These are phyloP conservation scores for Cryptops parisi DNA, from an alignment of 2,888 invertebrate genomes.

Conservation along the genomic window DNA sequence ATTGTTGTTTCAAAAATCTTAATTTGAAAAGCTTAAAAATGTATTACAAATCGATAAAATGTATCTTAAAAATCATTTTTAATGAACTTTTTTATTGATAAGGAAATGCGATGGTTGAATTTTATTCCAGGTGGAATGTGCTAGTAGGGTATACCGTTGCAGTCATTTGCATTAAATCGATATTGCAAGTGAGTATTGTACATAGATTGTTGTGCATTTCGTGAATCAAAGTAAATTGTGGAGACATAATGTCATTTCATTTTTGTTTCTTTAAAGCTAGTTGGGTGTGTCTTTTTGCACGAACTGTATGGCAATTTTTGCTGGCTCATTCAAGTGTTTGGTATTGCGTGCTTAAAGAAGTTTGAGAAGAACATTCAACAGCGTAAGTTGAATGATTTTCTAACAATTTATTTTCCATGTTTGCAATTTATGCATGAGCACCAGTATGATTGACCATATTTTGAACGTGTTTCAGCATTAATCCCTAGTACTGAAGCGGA, in stretches of 20 bases:
- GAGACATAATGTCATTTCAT: too few species aligned
- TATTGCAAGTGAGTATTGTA: constrained; percentile 47
- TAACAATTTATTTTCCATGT: too few species aligned
- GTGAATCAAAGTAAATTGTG: too few species aligned
- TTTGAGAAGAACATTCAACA: constrained; percentile 33
- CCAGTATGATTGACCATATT: too few species aligned
- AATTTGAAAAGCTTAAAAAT: too few species aligned
- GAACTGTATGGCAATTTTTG: constrained; percentile 41
- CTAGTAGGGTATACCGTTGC: constrained; percentile 76
- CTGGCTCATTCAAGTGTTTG: constrained; percentile 69
- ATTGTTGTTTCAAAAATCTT: too few species aligned
- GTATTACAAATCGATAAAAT: too few species aligned
- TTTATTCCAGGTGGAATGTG: constrained; percentile 54
- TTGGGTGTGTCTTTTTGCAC: constrained; percentile 68
- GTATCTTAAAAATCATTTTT: too few species aligned
- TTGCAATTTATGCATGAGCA: too few species aligned
- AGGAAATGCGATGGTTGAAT: too few species aligned
- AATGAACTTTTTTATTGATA: too few species aligned
- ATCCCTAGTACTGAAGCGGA: background rate
- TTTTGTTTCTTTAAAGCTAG: constrained; percentile 47
- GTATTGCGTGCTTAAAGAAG: constrained; percentile 74
- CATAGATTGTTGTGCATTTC: too few species aligned
- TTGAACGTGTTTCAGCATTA: background rate
- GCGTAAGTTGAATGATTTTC: constrained; percentile 11
- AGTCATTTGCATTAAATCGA: constrained; percentile 74